phyloP scores from a whole-genome alignment of 2,797 vertebrate species.

The Coilia nasus region DNA sequence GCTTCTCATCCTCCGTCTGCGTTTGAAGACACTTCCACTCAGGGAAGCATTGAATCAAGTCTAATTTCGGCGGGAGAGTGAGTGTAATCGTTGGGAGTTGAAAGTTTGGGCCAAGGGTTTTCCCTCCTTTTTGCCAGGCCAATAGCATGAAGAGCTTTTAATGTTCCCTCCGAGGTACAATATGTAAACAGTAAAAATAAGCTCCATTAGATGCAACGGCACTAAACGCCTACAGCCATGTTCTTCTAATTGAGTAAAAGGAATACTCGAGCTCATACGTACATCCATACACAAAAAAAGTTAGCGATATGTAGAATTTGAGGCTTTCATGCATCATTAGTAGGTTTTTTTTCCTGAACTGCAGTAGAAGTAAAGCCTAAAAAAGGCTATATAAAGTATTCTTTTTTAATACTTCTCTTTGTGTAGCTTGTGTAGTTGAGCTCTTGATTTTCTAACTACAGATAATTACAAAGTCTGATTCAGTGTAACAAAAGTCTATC shows the following conservation, averaged over 20 bases:
- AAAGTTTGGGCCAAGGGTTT: background rate
- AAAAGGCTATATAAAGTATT: background rate
- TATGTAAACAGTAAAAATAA: background rate
- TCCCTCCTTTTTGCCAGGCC: background rate
- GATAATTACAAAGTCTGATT: too few relatives aligned
- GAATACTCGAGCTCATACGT: background rate
- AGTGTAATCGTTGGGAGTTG: background rate
- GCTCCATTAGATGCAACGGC: background rate
- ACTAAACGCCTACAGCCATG: background rate
- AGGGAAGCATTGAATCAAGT: background rate
- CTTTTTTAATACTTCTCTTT: background rate
- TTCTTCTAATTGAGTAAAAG: background rate
- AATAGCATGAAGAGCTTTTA: background rate
- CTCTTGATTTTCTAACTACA: too few relatives aligned
- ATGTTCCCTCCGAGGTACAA: background rate
- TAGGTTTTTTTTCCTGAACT: background rate
- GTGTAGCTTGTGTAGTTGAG: too few relatives aligned
- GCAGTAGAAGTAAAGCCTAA: background rate
- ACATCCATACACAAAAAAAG: background rate
- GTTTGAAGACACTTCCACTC: constrained; percentile 18
- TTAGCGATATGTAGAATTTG: background rate
- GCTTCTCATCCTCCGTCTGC: background rate
- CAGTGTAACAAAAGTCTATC: too few relatives aligned
- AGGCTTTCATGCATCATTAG: background rate
- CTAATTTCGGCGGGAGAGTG: background rate